Base-by-base conservation (phyloP, 1,140 invertebrate genomes). In the Microplitis mediator region DNA sequence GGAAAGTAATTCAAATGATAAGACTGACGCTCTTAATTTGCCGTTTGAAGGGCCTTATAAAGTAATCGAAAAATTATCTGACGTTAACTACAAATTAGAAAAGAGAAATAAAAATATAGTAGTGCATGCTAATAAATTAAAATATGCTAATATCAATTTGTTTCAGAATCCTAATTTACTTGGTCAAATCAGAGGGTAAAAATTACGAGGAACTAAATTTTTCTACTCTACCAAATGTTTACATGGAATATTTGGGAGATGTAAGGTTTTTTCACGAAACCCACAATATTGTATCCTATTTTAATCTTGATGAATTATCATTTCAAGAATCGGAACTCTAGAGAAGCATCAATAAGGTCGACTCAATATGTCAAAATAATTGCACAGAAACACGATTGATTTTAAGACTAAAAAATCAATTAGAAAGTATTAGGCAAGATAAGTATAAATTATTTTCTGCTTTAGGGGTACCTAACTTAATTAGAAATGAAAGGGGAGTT, bases 81-180 rank as follows among this genome's bases (percentile, higher is more conserved):
- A 69, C 34, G 67, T 69, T 69, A 68, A 73, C 51, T 73, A 73
- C 35, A 62, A 68, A 36, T 52, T 73, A 52, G 4, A 3, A n/a
- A 73, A 65, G 39, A 73, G 39, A 2, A 68, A 68, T 34, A 68
- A 73, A 62, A 35, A 34, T 16, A 16, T 68, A 8, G 31, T 69
- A n/a, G 31, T 69, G 14, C 32, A 69, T 58, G 67, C 67, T 13
- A 69, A 58, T 58, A 4, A 35, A 69, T 56, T 69, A 58, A 69
- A 69, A 69, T 58, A 58, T 56, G 67, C 31, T 69, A 58, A 69
- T 35, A 39, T 69, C 0, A 69, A 69, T 58, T 39, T 69, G 67
- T 69, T 69, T 56, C 52, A 69, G 67, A 23, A 39, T 56, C 9
- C 6, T 69, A 11, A 34, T 58, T 13, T n/a, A 58, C 6, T 60